Evolutionary conservation across 2,888 invertebrate genomes (phyloP).

Genomic region (Athalia circularis): DNA sequence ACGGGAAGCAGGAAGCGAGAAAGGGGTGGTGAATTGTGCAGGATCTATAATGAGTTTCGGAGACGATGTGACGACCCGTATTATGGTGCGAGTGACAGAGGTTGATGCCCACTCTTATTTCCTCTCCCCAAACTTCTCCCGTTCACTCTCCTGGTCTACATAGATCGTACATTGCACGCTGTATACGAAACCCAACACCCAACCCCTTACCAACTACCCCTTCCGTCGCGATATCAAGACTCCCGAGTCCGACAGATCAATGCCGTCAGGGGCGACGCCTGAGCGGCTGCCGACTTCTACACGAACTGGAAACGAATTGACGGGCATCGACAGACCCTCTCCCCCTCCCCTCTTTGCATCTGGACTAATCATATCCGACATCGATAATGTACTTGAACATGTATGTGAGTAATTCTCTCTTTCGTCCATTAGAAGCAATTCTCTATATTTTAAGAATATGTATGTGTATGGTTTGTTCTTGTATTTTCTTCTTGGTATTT

Average conservation of each 20-base stretch:
- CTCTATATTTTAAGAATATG: neutral
- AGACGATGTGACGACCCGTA: conserved; percentile 62
- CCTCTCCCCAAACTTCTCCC: too few relatives aligned
- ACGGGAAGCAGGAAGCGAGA: neutral
- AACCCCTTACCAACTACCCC: conserved; percentile 52
- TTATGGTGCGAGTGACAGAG: conserved; percentile 59
- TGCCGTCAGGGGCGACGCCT: conserved; percentile 72
- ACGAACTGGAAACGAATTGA: conserved; percentile 52
- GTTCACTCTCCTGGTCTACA: conserved; percentile 27
- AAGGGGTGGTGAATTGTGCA: conserved; percentile 22
- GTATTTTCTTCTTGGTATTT: neutral
- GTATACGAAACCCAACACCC: conserved; percentile 48
- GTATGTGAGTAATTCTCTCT: neutral
- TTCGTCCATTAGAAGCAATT: neutral
- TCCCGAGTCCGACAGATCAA: conserved; percentile 72
- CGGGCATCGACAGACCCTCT: conserved; percentile 48
- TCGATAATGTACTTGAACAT: conserved; percentile 2
- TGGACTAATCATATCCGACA: conserved; percentile 20
- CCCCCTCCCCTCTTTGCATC: too few relatives aligned
- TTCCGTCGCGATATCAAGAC: conserved; percentile 70
- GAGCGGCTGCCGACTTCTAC: conserved; percentile 67
- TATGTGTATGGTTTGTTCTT: neutral
- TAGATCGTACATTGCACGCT: conserved; percentile 13
- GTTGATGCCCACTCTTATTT: too few relatives aligned
- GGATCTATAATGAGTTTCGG: conserved; percentile 61